phyloP scores from a whole-genome alignment of 2,797 vertebrate genomes.

The Danio choprae region DNA sequence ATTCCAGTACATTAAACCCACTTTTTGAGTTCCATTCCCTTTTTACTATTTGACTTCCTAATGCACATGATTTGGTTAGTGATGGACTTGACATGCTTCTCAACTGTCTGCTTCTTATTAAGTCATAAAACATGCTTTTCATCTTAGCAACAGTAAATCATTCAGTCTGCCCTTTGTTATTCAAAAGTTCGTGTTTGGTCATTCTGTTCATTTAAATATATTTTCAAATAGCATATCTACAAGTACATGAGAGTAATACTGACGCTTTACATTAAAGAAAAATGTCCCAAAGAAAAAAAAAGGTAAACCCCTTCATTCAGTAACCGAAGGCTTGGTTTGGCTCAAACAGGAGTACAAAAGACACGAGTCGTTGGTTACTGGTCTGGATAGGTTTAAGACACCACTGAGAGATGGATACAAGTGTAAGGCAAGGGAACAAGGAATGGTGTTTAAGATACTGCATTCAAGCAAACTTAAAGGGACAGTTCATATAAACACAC shows the following conservation, averaged over 20 bases:
- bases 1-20: conserved; percentile 11
- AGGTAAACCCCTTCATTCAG: conserved; percentile 35
- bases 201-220: conserved; percentile 32
- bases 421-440: conserved; percentile 60
- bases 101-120: conserved; percentile 30
- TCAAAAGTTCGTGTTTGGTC: not conserved
- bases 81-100: conserved; percentile 31
- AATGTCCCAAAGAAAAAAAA: conserved; percentile 55
- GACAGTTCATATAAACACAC: not conserved
- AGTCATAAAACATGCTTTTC: conserved; percentile 38
- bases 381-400: conserved; percentile 51
- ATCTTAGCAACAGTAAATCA: conserved; percentile 13
- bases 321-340: conserved; percentile 40
- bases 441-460: conserved; percentile 56
- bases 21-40: not conserved
- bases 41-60: not conserved
- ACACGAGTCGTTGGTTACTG: conserved; percentile 45
- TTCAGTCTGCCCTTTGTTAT: not conserved
- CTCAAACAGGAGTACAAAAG: conserved; percentile 40
- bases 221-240: conserved; percentile 57
- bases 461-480: conserved; percentile 21
- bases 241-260: conserved; percentile 76
- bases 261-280: conserved; percentile 73
- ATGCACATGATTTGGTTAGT: conserved; percentile 3
- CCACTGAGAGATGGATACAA: conserved; percentile 43